Percentiles rank a stretch among this genome's conserved stretches.
These are phyloP conservation scores for Chorisops tibialis DNA, from an alignment of 2,888 invertebrate species.

Conservation along the genomic window DNA sequence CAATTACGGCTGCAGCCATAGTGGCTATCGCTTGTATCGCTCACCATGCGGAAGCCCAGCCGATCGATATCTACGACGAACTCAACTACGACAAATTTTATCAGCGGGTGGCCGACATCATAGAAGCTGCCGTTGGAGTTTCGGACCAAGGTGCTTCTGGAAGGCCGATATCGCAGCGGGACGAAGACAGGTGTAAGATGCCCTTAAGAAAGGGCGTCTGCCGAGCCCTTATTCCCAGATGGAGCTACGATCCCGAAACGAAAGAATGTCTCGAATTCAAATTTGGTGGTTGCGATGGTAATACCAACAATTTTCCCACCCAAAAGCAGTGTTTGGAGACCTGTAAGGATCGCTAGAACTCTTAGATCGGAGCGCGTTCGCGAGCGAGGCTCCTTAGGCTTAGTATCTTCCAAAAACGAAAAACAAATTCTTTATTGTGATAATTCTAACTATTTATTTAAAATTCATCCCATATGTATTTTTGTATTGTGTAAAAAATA, in stretches of 20 bases:
- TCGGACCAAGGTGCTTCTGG: conserved; percentile 35
- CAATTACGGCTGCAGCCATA: too few relatives aligned
- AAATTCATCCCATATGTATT: too few relatives aligned
- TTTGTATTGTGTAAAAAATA: too few relatives aligned
- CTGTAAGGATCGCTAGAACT: conserved; percentile 40
- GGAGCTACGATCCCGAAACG: conserved; percentile 53
- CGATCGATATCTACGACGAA: conserved; percentile 49
- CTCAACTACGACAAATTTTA: conserved; percentile 37
- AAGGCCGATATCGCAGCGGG: neutral
- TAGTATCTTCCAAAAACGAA: too few relatives aligned
- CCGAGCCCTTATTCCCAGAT: conserved; percentile 50
- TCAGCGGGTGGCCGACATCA: conserved; percentile 39
- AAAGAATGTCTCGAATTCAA: conserved; percentile 55
- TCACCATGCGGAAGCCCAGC: neutral
- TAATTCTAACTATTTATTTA: too few relatives aligned
- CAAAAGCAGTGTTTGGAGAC: conserved; percentile 54
- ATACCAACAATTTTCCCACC: conserved; percentile 56
- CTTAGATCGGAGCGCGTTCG: too few relatives aligned
- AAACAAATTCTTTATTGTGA: too few relatives aligned
- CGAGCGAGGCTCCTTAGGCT: too few relatives aligned
- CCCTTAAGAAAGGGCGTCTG: conserved; percentile 49
- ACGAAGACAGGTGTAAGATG: conserved; percentile 28
- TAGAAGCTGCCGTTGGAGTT: conserved; percentile 47
- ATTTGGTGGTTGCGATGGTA: conserved; percentile 59
- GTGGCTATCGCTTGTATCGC: too few relatives aligned